Evolutionary conservation across 2,888 invertebrate species (phyloP), one percentile per base, ranked within the genome.

Genomic region (Petrophora chlorosata): DNA sequence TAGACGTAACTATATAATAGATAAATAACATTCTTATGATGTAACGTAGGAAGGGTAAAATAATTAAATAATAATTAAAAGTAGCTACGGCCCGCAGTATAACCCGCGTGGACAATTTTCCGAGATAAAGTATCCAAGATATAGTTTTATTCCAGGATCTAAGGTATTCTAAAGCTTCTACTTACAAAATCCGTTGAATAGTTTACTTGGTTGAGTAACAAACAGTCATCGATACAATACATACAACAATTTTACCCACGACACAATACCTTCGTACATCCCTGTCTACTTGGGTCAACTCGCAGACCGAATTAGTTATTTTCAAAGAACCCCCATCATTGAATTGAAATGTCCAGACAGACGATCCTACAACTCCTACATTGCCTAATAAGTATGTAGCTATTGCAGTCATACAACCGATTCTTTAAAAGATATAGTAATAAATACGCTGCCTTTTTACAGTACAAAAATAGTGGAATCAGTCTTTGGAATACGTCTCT

Each of bases 251-350:
- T 10, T 5, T 5, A 19, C 10, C 33, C 28, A 17, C 10, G 13
- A 12, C 19, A 36, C 14, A 19, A 30, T 36, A 15, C 36, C 56
- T 52, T 41, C 2, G 5, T 53, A 28, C 49, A 14, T 7, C 42
- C 41, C 45, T 29, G 49, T 17, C 49, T 36, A 49, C 56, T 55
- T 65, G 73, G 76, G 79, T 82, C 77, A 76, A 71, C 68, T 79
- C 67, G 68, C 76, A 79, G 75, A 77, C 75, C 73, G 74, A 85
- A 87, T 87, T 86, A 85, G 82, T 82, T 84, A 80, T 83, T 83
- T 82, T 75, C 79, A 82, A 81, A 85, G 68, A 78, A 85, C 59
- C 76, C 76, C 77, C 75, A 82, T 82, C 80, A 79, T 81, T 75
- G 79, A 76, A 85, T 85, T 84, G 84, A 81, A 77, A 75, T 74